These are phyloP conservation scores for Anas bahamensis DNA, from an alignment of 2,797 vertebrate genomes.

Conservation along the genomic window DNA sequence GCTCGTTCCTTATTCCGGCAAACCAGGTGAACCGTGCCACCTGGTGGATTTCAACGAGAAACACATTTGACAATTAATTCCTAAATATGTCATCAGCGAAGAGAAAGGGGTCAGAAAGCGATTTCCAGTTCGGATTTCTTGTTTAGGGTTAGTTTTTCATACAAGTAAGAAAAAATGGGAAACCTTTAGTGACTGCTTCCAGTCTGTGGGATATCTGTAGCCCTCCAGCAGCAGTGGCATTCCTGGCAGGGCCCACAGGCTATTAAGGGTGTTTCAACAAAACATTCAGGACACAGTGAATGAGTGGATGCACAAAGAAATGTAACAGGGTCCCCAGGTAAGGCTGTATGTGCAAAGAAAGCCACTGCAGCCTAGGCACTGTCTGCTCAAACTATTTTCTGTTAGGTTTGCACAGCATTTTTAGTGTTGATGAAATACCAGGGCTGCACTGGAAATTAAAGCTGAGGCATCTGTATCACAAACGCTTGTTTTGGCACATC, in stretches of 20 bases:
- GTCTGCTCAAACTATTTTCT: not conserved
- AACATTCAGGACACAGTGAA: not conserved
- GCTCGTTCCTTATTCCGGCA: conserved; percentile 83
- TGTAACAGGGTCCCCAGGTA: accelerated
- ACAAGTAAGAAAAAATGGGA: not conserved
- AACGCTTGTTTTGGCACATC: not conserved
- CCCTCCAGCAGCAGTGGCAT: not conserved
- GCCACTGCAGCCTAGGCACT: not conserved
- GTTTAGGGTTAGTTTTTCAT: not conserved
- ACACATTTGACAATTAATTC: not conserved
- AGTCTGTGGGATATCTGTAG: not conserved
- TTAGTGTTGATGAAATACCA: not conserved
- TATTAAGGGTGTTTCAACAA: not conserved
- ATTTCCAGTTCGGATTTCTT: not conserved
- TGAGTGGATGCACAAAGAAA: not conserved
- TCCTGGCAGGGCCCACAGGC: not conserved
- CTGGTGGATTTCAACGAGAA: conserved; percentile 72
- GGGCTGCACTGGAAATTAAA: not conserved
- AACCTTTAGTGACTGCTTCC: not conserved
- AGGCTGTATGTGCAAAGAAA: not conserved
- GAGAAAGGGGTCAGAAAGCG: not conserved
- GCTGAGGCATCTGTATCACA: not conserved
- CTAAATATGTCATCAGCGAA: no score
- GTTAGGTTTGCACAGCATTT: not conserved
- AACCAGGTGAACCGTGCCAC: conserved; percentile 88